Evolutionary conservation across 2,888 invertebrate species (phyloP).

Genomic region (Callinectes sapidus): DNA sequence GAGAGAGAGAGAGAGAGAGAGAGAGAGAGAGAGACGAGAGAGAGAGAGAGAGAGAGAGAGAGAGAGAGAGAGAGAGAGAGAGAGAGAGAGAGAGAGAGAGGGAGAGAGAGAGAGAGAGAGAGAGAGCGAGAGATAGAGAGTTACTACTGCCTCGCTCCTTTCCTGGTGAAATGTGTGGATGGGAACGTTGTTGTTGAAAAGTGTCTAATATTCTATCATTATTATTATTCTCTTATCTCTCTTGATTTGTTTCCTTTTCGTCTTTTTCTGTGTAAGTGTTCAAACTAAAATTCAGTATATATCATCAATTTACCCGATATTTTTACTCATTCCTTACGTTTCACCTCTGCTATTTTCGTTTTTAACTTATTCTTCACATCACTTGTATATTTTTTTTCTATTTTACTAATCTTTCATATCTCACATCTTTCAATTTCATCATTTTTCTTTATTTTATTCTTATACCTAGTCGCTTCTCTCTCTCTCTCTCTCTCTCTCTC

Average conservation of each 20-base stretch:
- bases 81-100: constrained; percentile 1
- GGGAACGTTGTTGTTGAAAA: neutral
- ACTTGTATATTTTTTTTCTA: neutral
- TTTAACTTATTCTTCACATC: neutral
- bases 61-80: constrained; percentile 1
- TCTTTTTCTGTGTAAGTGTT: neutral
- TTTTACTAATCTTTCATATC: neutral
- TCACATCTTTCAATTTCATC: neutral
- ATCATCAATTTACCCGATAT: neutral
- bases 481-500: neutral
- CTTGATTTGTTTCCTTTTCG: neutral
- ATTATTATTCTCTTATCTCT: neutral
- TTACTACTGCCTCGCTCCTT: neutral
- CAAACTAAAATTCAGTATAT: neutral
- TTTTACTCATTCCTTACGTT: neutral
- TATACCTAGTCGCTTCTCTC: neutral
- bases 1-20: neutral
- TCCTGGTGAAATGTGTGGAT: neutral
- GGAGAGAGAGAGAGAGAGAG: neutral
- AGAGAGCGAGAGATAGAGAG: neutral
- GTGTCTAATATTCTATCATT: too few species aligned
- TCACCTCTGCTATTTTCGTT: neutral
- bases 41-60: neutral
- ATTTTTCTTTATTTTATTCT: neutral
- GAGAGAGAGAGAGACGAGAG: neutral